Evolutionary conservation across 2,113 vertebrate species (phyloP).

Genomic region (Patagioenas fasciata): DNA sequence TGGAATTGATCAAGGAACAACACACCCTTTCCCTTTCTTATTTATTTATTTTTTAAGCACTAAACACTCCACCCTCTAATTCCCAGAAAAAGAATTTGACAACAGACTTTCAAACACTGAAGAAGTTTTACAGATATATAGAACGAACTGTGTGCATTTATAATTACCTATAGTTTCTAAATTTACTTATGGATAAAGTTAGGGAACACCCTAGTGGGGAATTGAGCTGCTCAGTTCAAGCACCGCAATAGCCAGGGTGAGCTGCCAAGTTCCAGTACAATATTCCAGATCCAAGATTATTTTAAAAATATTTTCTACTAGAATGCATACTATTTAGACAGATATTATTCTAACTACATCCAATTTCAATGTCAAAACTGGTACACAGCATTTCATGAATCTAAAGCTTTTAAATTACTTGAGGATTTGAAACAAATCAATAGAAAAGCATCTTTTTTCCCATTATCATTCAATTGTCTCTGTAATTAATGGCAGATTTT

Average conservation of each 20-base stretch:
- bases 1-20: neutral
- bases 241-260: neutral
- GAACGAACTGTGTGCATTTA: neutral
- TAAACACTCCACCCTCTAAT: constrained; percentile 12
- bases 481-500: neutral
- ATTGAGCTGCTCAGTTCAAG: neutral
- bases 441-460: neutral
- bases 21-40: constrained; percentile 34
- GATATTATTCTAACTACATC: neutral
- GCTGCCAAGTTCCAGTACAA: constrained; percentile 12
- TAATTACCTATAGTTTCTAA: constrained; percentile 12
- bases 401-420: neutral
- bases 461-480: neutral
- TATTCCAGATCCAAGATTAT: neutral
- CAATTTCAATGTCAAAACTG: neutral
- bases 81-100: neutral
- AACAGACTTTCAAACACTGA: neutral
- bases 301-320: neutral
- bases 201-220: neutral
- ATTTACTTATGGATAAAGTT: constrained; percentile 26
- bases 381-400: neutral
- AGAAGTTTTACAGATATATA: neutral
- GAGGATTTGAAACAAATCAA: neutral
- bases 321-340: neutral
- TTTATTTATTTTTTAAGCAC: constrained; percentile 41